Conservation (phyloP, 2,888 invertebrate species). For the Scelioninae gen. 2 region DNA sequence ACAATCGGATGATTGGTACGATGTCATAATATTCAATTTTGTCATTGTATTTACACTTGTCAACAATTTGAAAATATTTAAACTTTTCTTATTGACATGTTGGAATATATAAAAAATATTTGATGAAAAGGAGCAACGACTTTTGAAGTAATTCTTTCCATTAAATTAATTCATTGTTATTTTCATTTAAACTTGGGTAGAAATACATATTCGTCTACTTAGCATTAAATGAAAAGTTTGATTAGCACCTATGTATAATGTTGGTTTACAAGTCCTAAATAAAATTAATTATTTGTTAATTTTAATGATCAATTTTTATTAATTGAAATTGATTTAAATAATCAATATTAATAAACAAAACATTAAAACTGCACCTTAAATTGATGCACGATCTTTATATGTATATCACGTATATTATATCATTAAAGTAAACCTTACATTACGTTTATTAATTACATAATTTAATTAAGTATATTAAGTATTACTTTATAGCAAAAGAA, state of each 20-base stretch:
- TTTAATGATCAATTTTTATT: too few species aligned
- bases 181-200: too few species aligned
- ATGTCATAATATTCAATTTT: not conserved
- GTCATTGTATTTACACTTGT: conserved; percentile 34
- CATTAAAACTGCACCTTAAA: conserved; percentile 3
- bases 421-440: conserved; percentile 30
- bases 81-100: conserved; percentile 46
- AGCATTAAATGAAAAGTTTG: not conserved
- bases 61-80: conserved; percentile 31
- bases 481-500: conserved; percentile 40
- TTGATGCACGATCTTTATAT: conserved; percentile 1
- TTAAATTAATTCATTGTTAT: conserved; percentile 3
- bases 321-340: too few species aligned
- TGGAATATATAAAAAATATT: conserved; percentile 47
- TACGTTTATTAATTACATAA: conserved; percentile 11
- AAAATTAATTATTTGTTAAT: too few species aligned
- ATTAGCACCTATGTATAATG: conserved; percentile 1
- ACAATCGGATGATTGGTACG: conserved; percentile 3
- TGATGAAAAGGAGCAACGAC: conserved; percentile 16
- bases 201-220: not conserved
- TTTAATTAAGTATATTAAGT: conserved; percentile 15
- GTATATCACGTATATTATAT: conserved; percentile 13
- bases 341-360: not conserved
- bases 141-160: conserved; percentile 2
- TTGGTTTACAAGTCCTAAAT: not conserved